Percentiles rank a stretch among this genome's conserved stretches.
Conservation (phyloP, 2,113 vertebrate genomes). For the Cephalopholis sonnerati region DNA sequence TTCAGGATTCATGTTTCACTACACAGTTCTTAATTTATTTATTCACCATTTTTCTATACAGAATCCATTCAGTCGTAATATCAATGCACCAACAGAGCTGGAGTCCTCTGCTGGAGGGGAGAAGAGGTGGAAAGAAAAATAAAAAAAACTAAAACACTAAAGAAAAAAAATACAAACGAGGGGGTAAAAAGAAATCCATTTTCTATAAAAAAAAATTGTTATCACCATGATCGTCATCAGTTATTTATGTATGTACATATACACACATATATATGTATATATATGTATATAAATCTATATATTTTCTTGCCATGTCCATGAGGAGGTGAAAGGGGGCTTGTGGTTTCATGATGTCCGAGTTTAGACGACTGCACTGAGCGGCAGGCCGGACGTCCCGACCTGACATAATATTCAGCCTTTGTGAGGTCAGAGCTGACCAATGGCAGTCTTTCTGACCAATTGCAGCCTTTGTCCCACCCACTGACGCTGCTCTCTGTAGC, state of each 20-base stretch:
- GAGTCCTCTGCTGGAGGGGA: constrained; percentile 72
- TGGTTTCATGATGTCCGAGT: constrained; percentile 57
- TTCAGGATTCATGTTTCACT: constrained; percentile 84
- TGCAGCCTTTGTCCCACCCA: constrained; percentile 40
- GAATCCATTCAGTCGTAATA: constrained; percentile 84
- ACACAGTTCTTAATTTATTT: constrained; percentile 87
- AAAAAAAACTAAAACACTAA: constrained; percentile 71
- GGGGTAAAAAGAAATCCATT: constrained; percentile 73
- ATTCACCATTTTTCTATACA: constrained; percentile 85
- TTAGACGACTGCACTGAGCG: constrained; percentile 42
- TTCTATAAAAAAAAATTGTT: constrained; percentile 70
- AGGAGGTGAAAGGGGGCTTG: constrained; percentile 49
- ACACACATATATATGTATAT: constrained; percentile 48
- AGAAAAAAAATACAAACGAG: constrained; percentile 53
- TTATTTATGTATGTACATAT: constrained; percentile 63
- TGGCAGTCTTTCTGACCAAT: constrained; percentile 59
- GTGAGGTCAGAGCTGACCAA: constrained; percentile 61
- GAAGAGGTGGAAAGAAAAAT: constrained; percentile 51
- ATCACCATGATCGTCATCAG: constrained; percentile 75
- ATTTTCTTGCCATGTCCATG: constrained; percentile 75
- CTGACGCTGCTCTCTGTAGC: constrained; percentile 30
- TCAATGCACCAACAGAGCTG: constrained; percentile 70
- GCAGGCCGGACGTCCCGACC: constrained; percentile 38
- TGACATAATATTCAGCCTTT: constrained; percentile 44
- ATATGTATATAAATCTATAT: constrained; percentile 71